phyloP scores from a whole-genome alignment of 2,888 invertebrate species.

The Orthosia gothica region DNA sequence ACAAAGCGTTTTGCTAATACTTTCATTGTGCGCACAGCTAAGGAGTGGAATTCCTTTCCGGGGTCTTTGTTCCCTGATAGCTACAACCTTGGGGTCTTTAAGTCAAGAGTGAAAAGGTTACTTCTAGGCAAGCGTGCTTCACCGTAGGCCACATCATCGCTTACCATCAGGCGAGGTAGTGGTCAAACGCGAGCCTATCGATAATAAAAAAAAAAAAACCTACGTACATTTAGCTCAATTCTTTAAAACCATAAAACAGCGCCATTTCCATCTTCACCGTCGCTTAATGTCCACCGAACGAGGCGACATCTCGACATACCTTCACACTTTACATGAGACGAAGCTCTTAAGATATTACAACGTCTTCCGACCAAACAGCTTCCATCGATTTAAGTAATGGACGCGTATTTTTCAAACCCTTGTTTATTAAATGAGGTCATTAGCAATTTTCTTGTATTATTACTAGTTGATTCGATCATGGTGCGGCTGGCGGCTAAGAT shows the following conservation, averaged over 20 bases:
- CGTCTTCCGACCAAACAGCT: constrained; percentile 53
- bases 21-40: too few species aligned
- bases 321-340: constrained; percentile 39
- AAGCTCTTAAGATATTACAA: constrained; percentile 52
- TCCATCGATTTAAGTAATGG: constrained; percentile 72
- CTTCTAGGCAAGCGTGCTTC: too few species aligned
- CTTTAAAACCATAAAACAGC: constrained; percentile 22
- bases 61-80: too few species aligned
- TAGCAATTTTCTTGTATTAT: constrained; percentile 82
- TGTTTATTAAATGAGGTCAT: constrained; percentile 84
- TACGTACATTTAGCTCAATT: constrained; percentile 12
- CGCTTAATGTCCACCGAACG: constrained; percentile 20
- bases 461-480: constrained; percentile 75
- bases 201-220: too few species aligned
- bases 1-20: too few species aligned
- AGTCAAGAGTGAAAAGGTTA: too few species aligned
- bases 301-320: constrained; percentile 45
- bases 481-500: constrained; percentile 67
- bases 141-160: too few species aligned
- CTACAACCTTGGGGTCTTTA: too few species aligned
- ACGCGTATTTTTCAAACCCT: constrained; percentile 76
- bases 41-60: too few species aligned
- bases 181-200: too few species aligned
- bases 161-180: too few species aligned
- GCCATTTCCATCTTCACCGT: not conserved